A percentile compares a stretch with the other conserved stretches of the same genome.
Conservation (phyloP, 2,797 vertebrate species). For the Prunella strophiata region DNA sequence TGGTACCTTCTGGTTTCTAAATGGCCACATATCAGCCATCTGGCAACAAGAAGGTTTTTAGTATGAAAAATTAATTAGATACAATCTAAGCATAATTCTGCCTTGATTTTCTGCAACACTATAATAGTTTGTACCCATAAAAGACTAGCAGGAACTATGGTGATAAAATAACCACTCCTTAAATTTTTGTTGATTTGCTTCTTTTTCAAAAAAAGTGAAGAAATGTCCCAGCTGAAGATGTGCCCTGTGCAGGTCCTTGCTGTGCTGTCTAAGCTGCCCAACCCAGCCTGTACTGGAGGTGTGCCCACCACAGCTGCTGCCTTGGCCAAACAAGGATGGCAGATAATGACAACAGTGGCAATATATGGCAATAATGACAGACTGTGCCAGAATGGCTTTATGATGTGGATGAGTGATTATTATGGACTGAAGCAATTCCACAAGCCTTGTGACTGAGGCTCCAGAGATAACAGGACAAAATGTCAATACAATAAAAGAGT, state of each 20-base stretch:
- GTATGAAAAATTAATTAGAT: slow-evolving; percentile 40
- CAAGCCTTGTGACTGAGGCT: not conserved
- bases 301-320: not conserved
- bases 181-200: not conserved
- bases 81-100: not conserved
- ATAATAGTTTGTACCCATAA: not conserved
- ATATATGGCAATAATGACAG: not conserved
- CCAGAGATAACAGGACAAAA: not conserved
- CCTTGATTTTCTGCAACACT: not conserved
- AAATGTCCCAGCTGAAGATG: not conserved
- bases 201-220: not conserved
- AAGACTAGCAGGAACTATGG: not conserved
- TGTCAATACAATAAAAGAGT: not conserved
- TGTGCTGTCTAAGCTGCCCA: not conserved
- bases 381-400: not conserved
- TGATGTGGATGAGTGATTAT: not conserved
- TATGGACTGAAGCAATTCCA: not conserved
- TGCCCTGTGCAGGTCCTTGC: not conserved
- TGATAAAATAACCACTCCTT: not conserved
- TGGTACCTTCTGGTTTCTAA: not conserved
- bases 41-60: not conserved
- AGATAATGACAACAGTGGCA: not conserved
- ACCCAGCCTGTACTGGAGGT: not conserved
- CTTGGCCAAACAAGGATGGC: not conserved
- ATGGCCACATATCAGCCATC: not conserved